A percentile compares a stretch with the other conserved stretches of the same genome.
Conservation (phyloP, 64 coral and sea anemone species). For the Exaiptasia diaphana region DNA sequence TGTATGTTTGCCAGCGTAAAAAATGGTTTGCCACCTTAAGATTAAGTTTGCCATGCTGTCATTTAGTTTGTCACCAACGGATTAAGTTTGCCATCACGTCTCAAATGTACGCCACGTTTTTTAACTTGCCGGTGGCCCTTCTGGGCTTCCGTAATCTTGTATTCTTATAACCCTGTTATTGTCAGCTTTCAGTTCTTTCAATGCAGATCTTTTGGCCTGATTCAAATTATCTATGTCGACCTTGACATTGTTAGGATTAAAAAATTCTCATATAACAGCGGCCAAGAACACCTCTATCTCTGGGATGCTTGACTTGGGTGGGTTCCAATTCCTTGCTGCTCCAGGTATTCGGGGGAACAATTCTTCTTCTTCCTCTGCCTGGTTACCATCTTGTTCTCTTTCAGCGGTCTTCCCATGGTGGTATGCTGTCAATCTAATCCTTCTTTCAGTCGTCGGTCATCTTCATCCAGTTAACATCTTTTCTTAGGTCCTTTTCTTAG, state of each 20-base stretch:
- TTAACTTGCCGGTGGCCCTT: too few relatives aligned
- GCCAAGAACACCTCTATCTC: neutral
- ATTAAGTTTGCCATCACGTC: too few relatives aligned
- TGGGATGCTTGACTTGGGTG: neutral
- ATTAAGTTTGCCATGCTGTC: too few relatives aligned
- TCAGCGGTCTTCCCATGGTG: neutral
- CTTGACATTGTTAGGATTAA: neutral
- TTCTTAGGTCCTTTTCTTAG: slow-evolving; percentile 52
- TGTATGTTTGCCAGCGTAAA: too few relatives aligned
- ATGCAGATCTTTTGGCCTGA: neutral
- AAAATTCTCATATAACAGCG: neutral
- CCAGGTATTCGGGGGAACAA: neutral
- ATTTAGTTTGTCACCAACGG: too few relatives aligned
- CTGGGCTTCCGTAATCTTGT: too few relatives aligned
- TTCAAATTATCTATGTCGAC: neutral
- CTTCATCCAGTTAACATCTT: slow-evolving; percentile 68
- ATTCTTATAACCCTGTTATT: neutral
- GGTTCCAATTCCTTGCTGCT: neutral
- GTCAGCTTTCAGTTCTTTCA: neutral
- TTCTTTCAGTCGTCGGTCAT: slow-evolving; percentile 41
- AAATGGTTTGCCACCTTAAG: too few relatives aligned
- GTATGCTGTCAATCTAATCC: slow-evolving; percentile 13
- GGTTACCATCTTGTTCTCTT: neutral
- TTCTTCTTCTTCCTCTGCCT: neutral
- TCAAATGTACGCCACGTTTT: too few relatives aligned